Base-by-base conservation (phyloP, 2,113 vertebrate genomes). In the Pelvicachromis taeniatus region DNA sequence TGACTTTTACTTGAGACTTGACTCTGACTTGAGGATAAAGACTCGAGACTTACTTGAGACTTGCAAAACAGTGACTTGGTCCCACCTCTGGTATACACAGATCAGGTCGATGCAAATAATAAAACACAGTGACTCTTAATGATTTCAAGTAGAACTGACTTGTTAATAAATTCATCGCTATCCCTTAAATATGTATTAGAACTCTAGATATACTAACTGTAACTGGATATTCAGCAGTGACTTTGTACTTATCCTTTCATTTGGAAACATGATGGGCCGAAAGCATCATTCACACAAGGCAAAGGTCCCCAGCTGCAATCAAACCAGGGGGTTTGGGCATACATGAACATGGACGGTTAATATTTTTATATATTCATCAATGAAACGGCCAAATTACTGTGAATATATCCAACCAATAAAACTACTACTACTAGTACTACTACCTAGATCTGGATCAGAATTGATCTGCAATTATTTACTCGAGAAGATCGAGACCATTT, bases 321-420 rank as follows among this genome's bases (percentile, higher is more conserved):
- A n/a, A 31, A 31, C 26, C 45, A 13, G 16, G 13, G 4, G 40
- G 23, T 23, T 7, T 10, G 42, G 0, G 42, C 0, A 31, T 19
- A 48, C 40, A 31, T 26, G 14, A 45, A 26, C 40, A 45, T 9
- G 45, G 6, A 52, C 70, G 31, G 45, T n/a, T 50, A 75, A 50
- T 75, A 5, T 50, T 75, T 31, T 5, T 50, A 73, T 26, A 68
- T 68, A 16, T 23, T 45, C 5, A 12, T 6, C 12, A 23, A 23
- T 23, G 23, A 23, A 55, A 55, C 11, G 2, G 53, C 21, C n/a
- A 55, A 55, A 23, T 55, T 55, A 55, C 53, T 12, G 10, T 11
- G 2, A 23, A 54, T 21, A 9, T 54, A 9, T 54, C n/a, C 21
- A 11, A 55, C 53, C 21, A 6, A n/a, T 53, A 53, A 9, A 21